Conservation (phyloP, 2,797 vertebrate species). For the Hyperoplus immaculatus region DNA sequence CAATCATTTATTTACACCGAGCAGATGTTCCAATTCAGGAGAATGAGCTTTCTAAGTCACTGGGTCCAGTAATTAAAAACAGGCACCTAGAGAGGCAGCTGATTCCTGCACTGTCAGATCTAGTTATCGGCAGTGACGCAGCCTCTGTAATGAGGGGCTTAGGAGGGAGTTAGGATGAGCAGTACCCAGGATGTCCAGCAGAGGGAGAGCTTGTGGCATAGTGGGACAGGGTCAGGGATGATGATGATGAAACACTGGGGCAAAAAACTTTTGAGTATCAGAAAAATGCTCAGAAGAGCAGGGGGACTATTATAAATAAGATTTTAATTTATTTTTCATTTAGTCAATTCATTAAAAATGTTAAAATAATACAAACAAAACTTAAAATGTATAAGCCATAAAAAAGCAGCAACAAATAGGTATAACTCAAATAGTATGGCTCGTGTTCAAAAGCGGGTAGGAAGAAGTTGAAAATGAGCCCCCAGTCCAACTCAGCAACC, state of each 20-base stretch:
- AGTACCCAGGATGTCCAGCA: slow-evolving; percentile 72
- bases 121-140: slow-evolving; percentile 68
- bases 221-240: not conserved
- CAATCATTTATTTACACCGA: slow-evolving; percentile 35
- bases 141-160: slow-evolving; percentile 63
- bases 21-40: slow-evolving; percentile 63
- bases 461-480: not conserved
- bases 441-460: no score
- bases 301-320: not conserved
- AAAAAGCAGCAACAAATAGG: no score
- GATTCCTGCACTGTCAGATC: slow-evolving; percentile 74
- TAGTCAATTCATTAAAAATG: no score
- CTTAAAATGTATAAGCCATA: no score
- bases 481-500: not conserved
- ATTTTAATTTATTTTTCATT: no score
- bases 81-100: slow-evolving; percentile 66
- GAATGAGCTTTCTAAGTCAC: slow-evolving; percentile 40
- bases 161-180: slow-evolving; percentile 50
- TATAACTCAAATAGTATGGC: no score
- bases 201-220: slow-evolving; percentile 68
- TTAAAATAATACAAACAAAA: no score
- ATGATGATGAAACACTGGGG: not conserved
- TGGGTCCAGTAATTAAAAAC: slow-evolving; percentile 57
- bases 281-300: not conserved
- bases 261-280: not conserved